These are phyloP conservation scores for Pyrochroa serraticornis DNA, from an alignment of 2,888 invertebrate species.

Conservation along the genomic window DNA sequence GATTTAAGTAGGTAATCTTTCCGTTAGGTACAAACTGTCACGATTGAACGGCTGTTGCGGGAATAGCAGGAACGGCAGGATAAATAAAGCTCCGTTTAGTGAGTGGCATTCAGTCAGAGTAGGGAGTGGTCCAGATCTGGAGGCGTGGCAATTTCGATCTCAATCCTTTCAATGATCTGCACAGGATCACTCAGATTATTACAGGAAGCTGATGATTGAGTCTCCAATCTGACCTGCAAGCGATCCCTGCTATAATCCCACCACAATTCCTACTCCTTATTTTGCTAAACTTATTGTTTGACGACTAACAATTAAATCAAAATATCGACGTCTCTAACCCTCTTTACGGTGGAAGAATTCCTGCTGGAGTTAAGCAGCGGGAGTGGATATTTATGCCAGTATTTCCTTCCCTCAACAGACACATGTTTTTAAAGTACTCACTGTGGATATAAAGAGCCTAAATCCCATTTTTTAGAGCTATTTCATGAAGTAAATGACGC, in stretches of 20 bases:
- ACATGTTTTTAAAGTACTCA: conserved; percentile 49
- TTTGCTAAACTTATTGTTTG: not conserved
- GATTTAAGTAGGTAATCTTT: conserved; percentile 32
- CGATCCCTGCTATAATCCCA: conserved; percentile 1
- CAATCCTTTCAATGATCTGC: conserved; percentile 36
- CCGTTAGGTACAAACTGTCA: conserved; percentile 26
- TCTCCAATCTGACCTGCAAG: conserved; percentile 15
- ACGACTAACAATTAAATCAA: too few species aligned
- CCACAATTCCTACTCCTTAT: not conserved
- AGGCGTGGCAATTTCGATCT: conserved; percentile 33
- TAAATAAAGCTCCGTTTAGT: conserved; percentile 33
- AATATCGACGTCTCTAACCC: not conserved
- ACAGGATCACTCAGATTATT: conserved; percentile 35
- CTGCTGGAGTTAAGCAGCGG: not conserved
- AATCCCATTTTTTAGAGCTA: conserved; percentile 54
- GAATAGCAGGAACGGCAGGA: conserved; percentile 29
- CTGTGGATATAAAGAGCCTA: conserved; percentile 49
- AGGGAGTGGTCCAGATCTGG: conserved; percentile 32
- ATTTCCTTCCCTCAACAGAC: conserved; percentile 42
- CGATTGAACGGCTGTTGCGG: conserved; percentile 29
- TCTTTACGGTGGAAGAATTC: too few species aligned
- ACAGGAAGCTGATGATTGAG: conserved; percentile 27
- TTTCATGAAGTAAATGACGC: conserved; percentile 57
- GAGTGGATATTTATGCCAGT: conserved; percentile 38
- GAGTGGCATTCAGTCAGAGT: conserved; percentile 30